Conservation (phyloP, 2,113 vertebrate genomes). For the Barnardius zonarius region DNA sequence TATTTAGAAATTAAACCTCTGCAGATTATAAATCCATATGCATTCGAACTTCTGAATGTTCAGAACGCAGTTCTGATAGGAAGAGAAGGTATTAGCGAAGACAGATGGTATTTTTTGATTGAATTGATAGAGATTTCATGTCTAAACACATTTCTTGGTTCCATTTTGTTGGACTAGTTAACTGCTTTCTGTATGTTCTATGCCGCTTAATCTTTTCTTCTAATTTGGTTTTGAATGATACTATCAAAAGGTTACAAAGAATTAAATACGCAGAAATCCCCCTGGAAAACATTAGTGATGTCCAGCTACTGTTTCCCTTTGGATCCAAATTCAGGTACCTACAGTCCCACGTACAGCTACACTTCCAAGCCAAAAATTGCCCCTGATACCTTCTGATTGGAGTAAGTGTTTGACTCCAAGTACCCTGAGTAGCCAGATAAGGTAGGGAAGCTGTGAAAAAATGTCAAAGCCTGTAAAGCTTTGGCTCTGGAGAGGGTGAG, state of each 20-base stretch:
- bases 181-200: background rate
- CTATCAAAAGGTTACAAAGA: background rate
- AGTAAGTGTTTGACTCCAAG: background rate
- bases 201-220: background rate
- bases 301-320: background rate
- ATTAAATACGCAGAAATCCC: background rate
- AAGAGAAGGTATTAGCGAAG: background rate
- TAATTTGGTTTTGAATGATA: background rate
- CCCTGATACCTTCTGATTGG: background rate
- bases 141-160: conserved; percentile 51
- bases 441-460: background rate
- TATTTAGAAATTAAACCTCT: background rate
- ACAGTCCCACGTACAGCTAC: background rate
- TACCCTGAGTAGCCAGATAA: background rate
- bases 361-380: background rate
- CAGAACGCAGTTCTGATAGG: background rate
- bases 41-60: background rate
- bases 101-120: conserved; percentile 72
- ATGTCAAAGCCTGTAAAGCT: background rate
- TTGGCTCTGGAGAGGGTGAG: background rate
- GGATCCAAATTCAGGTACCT: background rate
- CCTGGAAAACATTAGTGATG: background rate
- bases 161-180: background rate
- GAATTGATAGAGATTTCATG: conserved; percentile 74
- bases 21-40: background rate